phyloP scores from a whole-genome alignment of 2,797 vertebrate species.

The Scomberomorus guttatus region DNA sequence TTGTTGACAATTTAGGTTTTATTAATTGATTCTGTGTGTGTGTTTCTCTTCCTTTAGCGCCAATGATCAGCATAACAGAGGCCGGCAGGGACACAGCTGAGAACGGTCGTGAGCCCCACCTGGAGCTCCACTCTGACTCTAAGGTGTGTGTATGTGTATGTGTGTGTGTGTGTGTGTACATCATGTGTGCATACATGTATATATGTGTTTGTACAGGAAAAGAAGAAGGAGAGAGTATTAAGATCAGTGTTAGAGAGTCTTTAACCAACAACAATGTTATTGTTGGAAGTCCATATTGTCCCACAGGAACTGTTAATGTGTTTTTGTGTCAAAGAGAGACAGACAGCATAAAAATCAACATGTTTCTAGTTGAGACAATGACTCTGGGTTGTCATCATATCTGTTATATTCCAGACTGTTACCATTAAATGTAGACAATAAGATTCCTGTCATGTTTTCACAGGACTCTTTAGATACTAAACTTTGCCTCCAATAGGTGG shows the following conservation, averaged over 20 bases:
- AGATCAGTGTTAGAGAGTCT: background rate
- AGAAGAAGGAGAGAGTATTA: background rate
- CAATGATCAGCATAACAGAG: slow-evolving; percentile 79
- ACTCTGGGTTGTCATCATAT: background rate
- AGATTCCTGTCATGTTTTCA: background rate
- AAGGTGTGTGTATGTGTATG: slow-evolving; percentile 68
- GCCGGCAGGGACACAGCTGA: slow-evolving; percentile 60
- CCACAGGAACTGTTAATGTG: background rate
- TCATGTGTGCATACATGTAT: background rate
- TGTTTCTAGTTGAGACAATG: background rate
- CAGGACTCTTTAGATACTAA: slow-evolving; percentile 1
- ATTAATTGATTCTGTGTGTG: background rate
- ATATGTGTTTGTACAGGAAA: background rate
- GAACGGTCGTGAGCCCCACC: slow-evolving; percentile 73
- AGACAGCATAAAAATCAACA: background rate
- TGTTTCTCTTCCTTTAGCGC: slow-evolving; percentile 57
- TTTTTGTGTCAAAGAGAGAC: background rate
- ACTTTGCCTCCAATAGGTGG: slow-evolving; percentile 3
- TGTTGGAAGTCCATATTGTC: background rate
- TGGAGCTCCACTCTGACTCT: slow-evolving; percentile 81
- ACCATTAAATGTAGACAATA: too few relatives aligned
- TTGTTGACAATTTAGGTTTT: background rate
- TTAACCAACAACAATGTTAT: too few relatives aligned
- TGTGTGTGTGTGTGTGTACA: background rate
- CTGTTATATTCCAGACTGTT: background rate